Evolutionary conservation across 2,888 invertebrate genomes (phyloP), one percentile per base, ranked within the genome.

Genomic region (Gerris lacustris): DNA sequence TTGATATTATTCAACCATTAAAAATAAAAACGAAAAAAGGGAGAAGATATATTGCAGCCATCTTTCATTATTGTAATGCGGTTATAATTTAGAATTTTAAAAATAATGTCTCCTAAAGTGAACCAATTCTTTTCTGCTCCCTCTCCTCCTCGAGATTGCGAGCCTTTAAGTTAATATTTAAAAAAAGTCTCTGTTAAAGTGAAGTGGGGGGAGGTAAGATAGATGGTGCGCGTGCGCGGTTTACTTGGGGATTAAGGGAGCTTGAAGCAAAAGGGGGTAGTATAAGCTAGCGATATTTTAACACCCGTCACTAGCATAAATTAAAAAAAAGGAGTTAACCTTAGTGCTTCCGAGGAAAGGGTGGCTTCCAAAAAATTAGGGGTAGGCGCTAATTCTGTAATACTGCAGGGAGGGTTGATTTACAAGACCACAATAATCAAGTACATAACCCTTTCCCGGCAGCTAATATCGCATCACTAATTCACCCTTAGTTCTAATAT

Each of bases 31-130:
- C 31, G 4, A 31, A 31, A 31, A 31, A 9, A 55, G 5, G 15
- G 15, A 55, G 9, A 55, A 55, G 55, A 55, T 55, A 11, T 55
- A 55, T 55, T 55, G 15, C 11, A 55, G 55, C 55, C 55, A 55
- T 55, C 15, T 55, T 55, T 55, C 55, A 55, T 55, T 55, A 55
- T 55, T 55, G 55, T 55, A 55, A 55, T 55, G 55, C 55, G 55
- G 55, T 55, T 55, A 55, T 55, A 11, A 55, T 55, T 55, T 55
- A 11, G 11, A 31, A 55, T 55, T 55, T 55, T 11, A 55, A 55
- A 55, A 55, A 55, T 55, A 55, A 55, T 55, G 55, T 55, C 55
- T 55, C 55, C 15, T 55, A 55, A 55, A 55, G 55, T 55, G 55
- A 55, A 55, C 55, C 55, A 55, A 55, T 55, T 55, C 15, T 55